These are phyloP conservation scores for Heteromyza rotundicornis DNA, from an alignment of 2,888 invertebrate species.

Conservation along the genomic window DNA sequence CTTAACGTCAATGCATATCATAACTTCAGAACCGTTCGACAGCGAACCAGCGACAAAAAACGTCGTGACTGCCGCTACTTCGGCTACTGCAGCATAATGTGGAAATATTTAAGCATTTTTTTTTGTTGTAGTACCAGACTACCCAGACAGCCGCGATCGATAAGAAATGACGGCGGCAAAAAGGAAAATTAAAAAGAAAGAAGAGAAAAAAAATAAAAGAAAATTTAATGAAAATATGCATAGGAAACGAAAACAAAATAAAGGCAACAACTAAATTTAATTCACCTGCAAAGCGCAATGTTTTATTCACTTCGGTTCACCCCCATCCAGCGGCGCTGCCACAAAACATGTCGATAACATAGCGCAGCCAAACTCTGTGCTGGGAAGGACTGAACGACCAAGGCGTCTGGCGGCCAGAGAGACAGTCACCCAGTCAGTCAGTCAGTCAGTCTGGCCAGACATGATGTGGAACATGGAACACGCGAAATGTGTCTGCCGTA, in stretches of 20 bases:
- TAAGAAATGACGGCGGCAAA: slow-evolving; percentile 29
- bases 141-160: slow-evolving; percentile 34
- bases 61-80: slow-evolving; percentile 1
- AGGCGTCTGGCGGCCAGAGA: no score
- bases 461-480: background rate
- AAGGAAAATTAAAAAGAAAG: background rate
- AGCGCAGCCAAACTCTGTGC: background rate
- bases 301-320: background rate
- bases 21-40: slow-evolving; percentile 18
- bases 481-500: no score
- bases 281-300: background rate
- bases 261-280: slow-evolving; percentile 7
- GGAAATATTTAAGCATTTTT: no score
- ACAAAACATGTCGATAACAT: background rate
- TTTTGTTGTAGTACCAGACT: no score
- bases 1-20: slow-evolving; percentile 24
- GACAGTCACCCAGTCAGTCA: no score
- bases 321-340: no score
- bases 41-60: slow-evolving; percentile 4
- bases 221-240: slow-evolving; percentile 20
- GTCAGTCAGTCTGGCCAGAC: background rate
- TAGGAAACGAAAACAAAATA: slow-evolving; percentile 7
- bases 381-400: no score
- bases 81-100: background rate
- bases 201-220: slow-evolving; percentile 10